A percentile compares a stretch with the other conserved stretches of the same genome.
These are phyloP conservation scores for Erebia palarica DNA, from an alignment of 2,888 invertebrate genomes.

Conservation along the genomic window DNA sequence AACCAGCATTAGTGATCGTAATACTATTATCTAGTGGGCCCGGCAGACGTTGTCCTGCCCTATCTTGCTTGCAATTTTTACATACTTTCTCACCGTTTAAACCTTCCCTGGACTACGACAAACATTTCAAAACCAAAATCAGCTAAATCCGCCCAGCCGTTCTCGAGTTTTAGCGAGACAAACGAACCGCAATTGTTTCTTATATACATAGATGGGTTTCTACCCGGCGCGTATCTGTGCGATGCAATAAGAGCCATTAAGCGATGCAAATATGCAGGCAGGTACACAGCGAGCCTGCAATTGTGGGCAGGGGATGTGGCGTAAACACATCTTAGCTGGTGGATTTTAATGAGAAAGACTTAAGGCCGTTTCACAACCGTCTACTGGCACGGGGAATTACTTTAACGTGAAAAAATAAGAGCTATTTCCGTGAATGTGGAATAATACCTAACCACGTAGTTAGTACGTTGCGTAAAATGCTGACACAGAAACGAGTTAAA, in stretches of 20 bases:
- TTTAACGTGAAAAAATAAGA: neutral
- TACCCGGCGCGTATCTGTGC: neutral
- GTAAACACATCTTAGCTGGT: slow-evolving; percentile 27
- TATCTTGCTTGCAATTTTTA: too few relatives aligned
- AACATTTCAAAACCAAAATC: too few relatives aligned
- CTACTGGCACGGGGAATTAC: neutral
- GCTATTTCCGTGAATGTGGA: neutral
- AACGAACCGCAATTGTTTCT: too few relatives aligned
- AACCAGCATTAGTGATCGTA: neutral
- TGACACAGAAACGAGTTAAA: neutral
- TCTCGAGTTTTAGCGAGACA: too few relatives aligned
- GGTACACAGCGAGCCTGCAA: slow-evolving; percentile 21
- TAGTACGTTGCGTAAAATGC: neutral
- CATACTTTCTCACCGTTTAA: too few relatives aligned
- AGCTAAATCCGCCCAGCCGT: too few relatives aligned
- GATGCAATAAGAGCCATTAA: neutral
- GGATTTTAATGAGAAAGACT: slow-evolving; percentile 28
- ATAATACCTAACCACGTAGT: neutral
- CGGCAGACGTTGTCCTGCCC: too few relatives aligned
- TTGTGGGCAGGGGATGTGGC: slow-evolving; percentile 30
- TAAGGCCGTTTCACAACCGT: slow-evolving; percentile 5
- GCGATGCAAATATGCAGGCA: slow-evolving; percentile 6
- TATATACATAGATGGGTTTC: neutral
- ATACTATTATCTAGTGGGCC: neutral
- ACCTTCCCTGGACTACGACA: too few relatives aligned